These are phyloP conservation scores for Agonum fuliginosum DNA, from an alignment of 2,888 invertebrate species.

Conservation along the genomic window DNA sequence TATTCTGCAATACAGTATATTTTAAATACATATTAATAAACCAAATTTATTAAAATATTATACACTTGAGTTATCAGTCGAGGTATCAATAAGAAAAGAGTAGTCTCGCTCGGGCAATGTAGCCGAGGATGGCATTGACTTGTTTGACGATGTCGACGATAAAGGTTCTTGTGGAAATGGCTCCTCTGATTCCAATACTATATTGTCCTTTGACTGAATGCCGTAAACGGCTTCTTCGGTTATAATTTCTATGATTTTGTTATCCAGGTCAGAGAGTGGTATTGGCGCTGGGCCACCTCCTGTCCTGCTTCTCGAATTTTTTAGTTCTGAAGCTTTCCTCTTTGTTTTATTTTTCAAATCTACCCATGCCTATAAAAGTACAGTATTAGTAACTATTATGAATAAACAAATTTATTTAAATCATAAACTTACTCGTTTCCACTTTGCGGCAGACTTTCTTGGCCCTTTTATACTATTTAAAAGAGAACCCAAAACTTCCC, in stretches of 20 bases:
- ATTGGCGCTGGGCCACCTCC: not conserved
- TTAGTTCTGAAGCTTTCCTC: not conserved
- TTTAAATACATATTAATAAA: too few relatives aligned
- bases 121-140: not conserved
- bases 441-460: not conserved
- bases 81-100: too few relatives aligned
- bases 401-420: not conserved
- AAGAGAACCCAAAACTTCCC: not conserved
- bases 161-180: too few relatives aligned
- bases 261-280: not conserved
- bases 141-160: too few relatives aligned
- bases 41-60: too few relatives aligned
- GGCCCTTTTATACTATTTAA: not conserved
- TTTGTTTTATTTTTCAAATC: not conserved
- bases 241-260: not conserved
- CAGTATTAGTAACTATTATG: not conserved
- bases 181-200: not conserved
- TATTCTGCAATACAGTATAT: too few relatives aligned
- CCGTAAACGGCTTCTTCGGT: not conserved
- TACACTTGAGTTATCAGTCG: too few relatives aligned
- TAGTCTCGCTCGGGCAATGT: not conserved
- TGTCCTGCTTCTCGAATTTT: not conserved
- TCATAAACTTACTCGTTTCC: conserved; percentile 13
- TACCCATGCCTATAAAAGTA: not conserved
- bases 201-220: not conserved